Evolutionary conservation across 1,140 invertebrate genomes (phyloP).

Genomic region (Bemisia tabaci): DNA sequence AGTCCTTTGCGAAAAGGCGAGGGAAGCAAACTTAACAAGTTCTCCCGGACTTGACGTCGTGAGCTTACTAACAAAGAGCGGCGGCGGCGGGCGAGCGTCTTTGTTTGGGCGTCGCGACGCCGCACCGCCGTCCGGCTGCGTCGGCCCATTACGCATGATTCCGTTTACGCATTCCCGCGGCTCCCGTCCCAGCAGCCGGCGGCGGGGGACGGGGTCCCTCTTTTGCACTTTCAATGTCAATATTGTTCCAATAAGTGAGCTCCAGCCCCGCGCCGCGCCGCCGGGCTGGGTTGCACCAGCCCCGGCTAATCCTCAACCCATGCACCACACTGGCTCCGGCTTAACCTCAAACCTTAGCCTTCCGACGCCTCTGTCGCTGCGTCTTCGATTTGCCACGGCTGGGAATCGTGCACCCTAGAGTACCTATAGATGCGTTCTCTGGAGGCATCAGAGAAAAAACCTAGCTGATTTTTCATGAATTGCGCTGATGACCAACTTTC

Average conservation of each 20-base stretch:
- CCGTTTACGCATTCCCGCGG: background rate
- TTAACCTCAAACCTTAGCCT: too few species aligned
- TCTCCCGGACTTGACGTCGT: background rate
- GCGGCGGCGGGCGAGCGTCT: background rate
- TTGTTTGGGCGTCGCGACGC: too few species aligned
- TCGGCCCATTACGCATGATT: background rate
- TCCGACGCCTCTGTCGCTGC: too few species aligned
- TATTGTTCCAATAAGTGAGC: background rate
- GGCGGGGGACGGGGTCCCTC: background rate
- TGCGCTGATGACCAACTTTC: too few species aligned
- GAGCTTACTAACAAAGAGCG: background rate
- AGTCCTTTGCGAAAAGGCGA: background rate
- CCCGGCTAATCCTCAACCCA: too few species aligned
- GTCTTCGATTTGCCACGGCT: too few species aligned
- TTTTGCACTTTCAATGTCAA: background rate
- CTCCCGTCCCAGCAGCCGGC: background rate
- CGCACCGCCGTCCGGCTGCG: background rate
- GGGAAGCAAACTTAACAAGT: background rate
- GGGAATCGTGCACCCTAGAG: too few species aligned
- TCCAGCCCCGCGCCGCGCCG: background rate
- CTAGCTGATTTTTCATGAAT: too few species aligned
- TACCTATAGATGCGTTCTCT: too few species aligned
- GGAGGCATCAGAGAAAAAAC: too few species aligned
- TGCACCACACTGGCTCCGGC: too few species aligned
- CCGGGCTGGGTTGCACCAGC: too few species aligned